Conservation (phyloP, 2,797 vertebrate genomes). For the Argya squamiceps region DNA sequence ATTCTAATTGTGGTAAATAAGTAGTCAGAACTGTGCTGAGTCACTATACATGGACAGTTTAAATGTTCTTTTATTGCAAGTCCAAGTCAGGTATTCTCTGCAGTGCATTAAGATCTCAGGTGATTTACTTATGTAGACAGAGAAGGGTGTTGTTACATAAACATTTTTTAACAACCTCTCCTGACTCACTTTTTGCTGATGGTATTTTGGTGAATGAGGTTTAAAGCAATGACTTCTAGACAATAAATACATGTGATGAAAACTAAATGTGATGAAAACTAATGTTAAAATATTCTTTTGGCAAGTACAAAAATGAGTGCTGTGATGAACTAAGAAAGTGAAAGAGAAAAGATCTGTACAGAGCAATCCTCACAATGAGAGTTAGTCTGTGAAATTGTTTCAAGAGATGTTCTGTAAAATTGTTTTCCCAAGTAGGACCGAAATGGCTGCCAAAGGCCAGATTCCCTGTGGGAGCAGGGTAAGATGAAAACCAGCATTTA, state of each 20-base stretch:
- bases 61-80: background rate
- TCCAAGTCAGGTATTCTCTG: background rate
- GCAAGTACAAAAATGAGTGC: background rate
- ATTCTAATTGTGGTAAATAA: conserved; percentile 21
- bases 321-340: background rate
- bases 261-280: background rate
- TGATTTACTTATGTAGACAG: background rate
- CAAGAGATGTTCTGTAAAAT: background rate
- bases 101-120: background rate
- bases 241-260: background rate
- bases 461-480: background rate
- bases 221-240: background rate
- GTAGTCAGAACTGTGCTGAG: background rate
- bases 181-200: background rate
- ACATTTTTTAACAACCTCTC: background rate
- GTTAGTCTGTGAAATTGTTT: background rate
- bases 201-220: background rate
- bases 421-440: background rate
- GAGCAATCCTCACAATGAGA: background rate
- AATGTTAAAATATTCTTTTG: background rate
- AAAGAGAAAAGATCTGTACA: background rate
- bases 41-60: background rate
- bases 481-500: background rate
- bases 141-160: background rate
- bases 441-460: background rate